These are phyloP conservation scores for Drosophila sechellia DNA, from an alignment of 1,140 invertebrate genomes.

Conservation along the genomic window DNA sequence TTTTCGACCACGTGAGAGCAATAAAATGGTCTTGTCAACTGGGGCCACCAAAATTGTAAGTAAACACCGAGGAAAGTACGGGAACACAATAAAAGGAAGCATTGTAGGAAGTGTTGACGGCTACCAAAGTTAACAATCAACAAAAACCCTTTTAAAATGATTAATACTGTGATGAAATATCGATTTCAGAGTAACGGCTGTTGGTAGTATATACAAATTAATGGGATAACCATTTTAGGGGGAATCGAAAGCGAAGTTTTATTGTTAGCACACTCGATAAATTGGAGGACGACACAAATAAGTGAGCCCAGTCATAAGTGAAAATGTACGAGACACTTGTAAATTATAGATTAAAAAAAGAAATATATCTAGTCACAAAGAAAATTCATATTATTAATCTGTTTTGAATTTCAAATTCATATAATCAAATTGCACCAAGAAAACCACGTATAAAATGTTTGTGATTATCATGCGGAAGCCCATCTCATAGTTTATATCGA, in stretches of 20 bases:
- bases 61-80: neutral
- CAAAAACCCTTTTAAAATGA: conserved; percentile 14
- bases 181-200: neutral
- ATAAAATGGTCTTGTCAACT: neutral
- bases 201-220: neutral
- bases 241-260: no score
- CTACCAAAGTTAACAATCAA: conserved; percentile 6
- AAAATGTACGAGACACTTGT: no score
- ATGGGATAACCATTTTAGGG: no score
- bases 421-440: conserved; percentile 63
- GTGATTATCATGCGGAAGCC: conserved; percentile 57
- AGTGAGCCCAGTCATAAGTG: no score
- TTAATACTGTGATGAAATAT: neutral
- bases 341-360: no score
- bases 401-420: conserved; percentile 41
- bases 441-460: conserved; percentile 47
- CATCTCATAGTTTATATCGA: conserved; percentile 47
- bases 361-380: neutral
- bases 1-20: neutral
- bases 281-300: no score
- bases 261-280: neutral
- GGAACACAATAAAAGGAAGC: neutral
- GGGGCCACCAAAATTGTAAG: neutral
- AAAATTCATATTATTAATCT: neutral
- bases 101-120: neutral